Base-by-base conservation (phyloP, 2,797 vertebrate genomes). In the Sardinella longiceps region DNA sequence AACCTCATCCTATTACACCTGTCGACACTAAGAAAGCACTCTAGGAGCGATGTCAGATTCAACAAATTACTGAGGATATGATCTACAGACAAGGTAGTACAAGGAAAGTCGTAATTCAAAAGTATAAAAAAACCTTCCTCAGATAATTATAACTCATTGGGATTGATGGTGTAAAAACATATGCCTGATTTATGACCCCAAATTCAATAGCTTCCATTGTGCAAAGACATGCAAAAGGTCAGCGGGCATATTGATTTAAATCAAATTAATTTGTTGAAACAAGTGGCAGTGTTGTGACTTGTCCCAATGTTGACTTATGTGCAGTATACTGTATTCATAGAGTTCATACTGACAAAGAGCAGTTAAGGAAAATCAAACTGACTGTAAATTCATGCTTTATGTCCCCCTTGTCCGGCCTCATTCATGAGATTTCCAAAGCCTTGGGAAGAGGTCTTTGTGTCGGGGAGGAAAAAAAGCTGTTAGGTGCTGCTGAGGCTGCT, bases 401-500 rank as follows among this genome's bases (percentile, higher is more conserved):
- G 9, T 77, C 14, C 30, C 66, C 46, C 46, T 48, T 23, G 20
- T 20, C 0, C 5, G 70, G 33, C 70, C 70, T 37, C 33, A 43
- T 43, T 77, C 70, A 77, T 77, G 70, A 77, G 33, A 43, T 77
- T 39, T 77, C 37, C 63, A 53, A 83, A 86, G 83, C 60, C 88
- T 84, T 81, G 84, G 56, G 80, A 48, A 33, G 37, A 82, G 86
- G 63, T 53, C 45, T 82, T 46, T 66, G 84, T 82, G 48, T 85
- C 45, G 83, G 60, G 88, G 83, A 83, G 87, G 46, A 63, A 28
- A 70, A 81, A 48, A 33, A 56, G 83, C 45, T 56, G 60, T 88
- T 77, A 43, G 80, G 48, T 56, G 77, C 82, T 83, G 85, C 82
- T 83, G 85, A 88, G 83, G 86, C 81, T 83, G 81, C 63, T 74